Base-by-base conservation (phyloP, 2,113 vertebrate genomes). In the Gasterosteus aculeatus region DNA sequence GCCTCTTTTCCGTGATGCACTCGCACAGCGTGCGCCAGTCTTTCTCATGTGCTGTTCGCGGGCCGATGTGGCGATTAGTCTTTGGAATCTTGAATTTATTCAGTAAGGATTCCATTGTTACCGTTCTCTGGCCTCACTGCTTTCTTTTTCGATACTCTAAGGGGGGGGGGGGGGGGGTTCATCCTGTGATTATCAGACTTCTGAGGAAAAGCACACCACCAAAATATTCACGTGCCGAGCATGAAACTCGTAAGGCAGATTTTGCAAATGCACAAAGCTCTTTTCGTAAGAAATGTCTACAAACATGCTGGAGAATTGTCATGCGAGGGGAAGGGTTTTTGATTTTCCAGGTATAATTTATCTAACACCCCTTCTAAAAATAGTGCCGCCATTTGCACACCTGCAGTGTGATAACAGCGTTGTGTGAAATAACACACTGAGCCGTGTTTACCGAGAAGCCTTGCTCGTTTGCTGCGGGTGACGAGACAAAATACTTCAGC, bases 361-460 rank as follows among this genome's bases (percentile, higher is more conserved):
- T 83, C 70, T 38, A 81, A 82, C 77, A 79, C 81, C 74, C 72
- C 61, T 74, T 89, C 85, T 60, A 73, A 84, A 92, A 89, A 92
- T 91, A 90, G 87, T 76, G 41, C 65, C 31, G 0, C 22, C 65
- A 84, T 90, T 90, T 89, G 89, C 87, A 90, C 81, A 87, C 77
- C 69, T 84, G 79, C 86, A 60, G 81, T 22, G 82, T 80, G 82
- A 87, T 76, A 61, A 81, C 77, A 74, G 39, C 44, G 69, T 56
- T 72, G 81, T 87, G 87, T 81, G 72, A 85, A 88, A 87, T 77
- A 76, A 79, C 82, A 79, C 81, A 44, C 70, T 78, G 82, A 63
- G 88, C 31, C 10, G 63, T 79, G 76, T 84, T 85, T 83, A 83
- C 87, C 75, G 81, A 83, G 69, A 72, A 81, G 83, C 58, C 56